Percentiles rank a stretch among this genome's conserved stretches.
These are phyloP conservation scores for Elgaria multicarinata DNA, from an alignment of 2,113 vertebrate species.

Conservation along the genomic window DNA sequence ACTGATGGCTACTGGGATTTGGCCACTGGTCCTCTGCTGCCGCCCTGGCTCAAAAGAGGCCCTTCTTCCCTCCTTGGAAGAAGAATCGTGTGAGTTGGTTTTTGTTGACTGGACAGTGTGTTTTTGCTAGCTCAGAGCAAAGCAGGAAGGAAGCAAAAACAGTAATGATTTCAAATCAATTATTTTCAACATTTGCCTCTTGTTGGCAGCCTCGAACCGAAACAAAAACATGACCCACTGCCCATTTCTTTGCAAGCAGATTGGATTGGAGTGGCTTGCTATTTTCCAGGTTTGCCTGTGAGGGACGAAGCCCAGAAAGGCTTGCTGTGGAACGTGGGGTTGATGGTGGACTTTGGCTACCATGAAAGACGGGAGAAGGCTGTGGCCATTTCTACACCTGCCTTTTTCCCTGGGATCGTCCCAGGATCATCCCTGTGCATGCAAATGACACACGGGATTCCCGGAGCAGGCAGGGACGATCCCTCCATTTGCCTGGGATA, in stretches of 20 bases:
- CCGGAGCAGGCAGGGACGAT: too few species aligned
- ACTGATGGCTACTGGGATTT: neutral
- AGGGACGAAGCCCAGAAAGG: neutral
- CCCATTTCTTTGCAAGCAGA: neutral
- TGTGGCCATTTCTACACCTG: too few species aligned
- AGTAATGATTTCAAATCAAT: neutral
- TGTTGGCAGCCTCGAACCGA: neutral
- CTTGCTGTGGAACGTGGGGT: neutral
- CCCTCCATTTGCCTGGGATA: too few species aligned
- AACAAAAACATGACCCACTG: too few species aligned
- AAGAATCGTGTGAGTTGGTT: neutral
- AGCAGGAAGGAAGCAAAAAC: neutral
- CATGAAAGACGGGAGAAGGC: too few species aligned
- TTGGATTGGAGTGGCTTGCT: too few species aligned
- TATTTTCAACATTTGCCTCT: neutral
- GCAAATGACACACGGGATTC: too few species aligned
- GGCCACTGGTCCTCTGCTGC: neutral
- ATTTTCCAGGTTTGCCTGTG: neutral
- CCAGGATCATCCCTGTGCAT: too few species aligned
- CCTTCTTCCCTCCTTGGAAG: neutral
- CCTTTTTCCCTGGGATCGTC: too few species aligned
- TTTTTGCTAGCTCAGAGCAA: neutral
- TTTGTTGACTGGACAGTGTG: too few species aligned
- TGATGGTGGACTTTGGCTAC: neutral
- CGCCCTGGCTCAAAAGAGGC: neutral